These are phyloP conservation scores for Callosobruchus maculatus DNA, from an alignment of 2,888 invertebrate species.

Conservation along the genomic window DNA sequence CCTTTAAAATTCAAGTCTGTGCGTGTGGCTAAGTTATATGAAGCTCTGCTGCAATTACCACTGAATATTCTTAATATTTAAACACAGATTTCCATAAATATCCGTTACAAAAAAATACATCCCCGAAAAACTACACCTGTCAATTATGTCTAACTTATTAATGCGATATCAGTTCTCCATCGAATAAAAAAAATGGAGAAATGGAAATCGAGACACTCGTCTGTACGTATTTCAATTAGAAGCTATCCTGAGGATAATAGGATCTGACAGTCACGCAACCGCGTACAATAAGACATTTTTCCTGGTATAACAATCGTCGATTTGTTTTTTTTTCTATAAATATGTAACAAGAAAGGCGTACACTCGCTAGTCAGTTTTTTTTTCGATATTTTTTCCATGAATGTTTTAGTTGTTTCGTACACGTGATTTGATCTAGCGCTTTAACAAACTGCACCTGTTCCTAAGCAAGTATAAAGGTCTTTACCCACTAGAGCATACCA, in stretches of 20 bases:
- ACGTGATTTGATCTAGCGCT: background rate
- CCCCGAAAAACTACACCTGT: background rate
- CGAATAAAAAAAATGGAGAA: background rate
- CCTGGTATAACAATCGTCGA: background rate
- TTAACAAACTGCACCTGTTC: background rate
- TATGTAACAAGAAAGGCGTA: background rate
- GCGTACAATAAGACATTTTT: background rate
- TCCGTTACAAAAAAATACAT: background rate
- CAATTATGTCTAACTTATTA: background rate
- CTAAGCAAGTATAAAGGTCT: too few species aligned
- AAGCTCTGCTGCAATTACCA: too few species aligned
- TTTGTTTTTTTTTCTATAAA: background rate
- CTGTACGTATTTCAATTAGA: background rate
- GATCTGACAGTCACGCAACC: background rate
- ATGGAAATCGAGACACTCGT: background rate
- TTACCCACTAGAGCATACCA: too few species aligned
- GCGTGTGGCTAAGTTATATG: too few species aligned
- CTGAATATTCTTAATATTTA: too few species aligned
- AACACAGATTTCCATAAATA: too few species aligned
- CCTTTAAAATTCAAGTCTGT: too few species aligned
- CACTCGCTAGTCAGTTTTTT: background rate
- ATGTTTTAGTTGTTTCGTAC: background rate
- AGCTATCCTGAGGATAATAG: background rate
- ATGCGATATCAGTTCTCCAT: background rate
- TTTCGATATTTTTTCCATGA: background rate